A percentile compares a stretch with the other conserved stretches of the same genome.
phyloP scores from a whole-genome alignment of 2,797 vertebrate genomes.

The Gallirallus australis region DNA sequence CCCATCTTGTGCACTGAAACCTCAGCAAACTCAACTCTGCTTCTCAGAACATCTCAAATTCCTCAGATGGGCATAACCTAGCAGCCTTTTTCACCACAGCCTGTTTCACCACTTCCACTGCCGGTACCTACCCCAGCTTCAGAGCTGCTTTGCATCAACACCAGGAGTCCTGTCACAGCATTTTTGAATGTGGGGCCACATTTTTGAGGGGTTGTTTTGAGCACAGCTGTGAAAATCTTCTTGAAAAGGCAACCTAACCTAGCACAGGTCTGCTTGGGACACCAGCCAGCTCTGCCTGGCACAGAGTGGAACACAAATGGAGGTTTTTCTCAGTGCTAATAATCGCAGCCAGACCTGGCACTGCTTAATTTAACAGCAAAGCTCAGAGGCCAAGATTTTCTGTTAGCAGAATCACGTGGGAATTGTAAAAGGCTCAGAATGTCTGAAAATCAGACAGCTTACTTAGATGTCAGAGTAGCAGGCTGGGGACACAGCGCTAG shows the following conservation, averaged over 20 bases:
- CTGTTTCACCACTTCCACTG: not conserved
- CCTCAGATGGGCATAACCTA: not conserved
- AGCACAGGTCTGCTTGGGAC: conserved; percentile 19
- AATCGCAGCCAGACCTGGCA: conserved; percentile 46
- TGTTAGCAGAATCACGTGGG: conserved; percentile 52
- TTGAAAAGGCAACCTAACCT: not conserved
- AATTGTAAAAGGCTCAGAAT: conserved; percentile 60
- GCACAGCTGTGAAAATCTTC: conserved; percentile 1
- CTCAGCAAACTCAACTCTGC: not conserved
- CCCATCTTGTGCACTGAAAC: not conserved
- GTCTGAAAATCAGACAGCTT: conserved; percentile 62
- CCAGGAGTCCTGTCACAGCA: not conserved
- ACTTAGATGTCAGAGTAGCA: conserved; percentile 21
- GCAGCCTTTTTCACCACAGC: not conserved
- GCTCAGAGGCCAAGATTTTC: conserved; percentile 44
- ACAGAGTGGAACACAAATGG: conserved; percentile 19
- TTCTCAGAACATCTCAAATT: not conserved
- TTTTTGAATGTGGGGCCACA: not conserved
- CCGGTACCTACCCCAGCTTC: not conserved
- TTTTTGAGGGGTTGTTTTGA: not conserved
- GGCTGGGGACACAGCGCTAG: not conserved
- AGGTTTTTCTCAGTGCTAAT: conserved; percentile 49
- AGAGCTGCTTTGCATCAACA: not conserved
- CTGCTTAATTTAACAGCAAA: conserved; percentile 60
- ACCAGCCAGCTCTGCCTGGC: conserved; percentile 2